These are phyloP conservation scores for Temnothorax nylanderi DNA, from an alignment of 1,140 invertebrate genomes.

Conservation along the genomic window DNA sequence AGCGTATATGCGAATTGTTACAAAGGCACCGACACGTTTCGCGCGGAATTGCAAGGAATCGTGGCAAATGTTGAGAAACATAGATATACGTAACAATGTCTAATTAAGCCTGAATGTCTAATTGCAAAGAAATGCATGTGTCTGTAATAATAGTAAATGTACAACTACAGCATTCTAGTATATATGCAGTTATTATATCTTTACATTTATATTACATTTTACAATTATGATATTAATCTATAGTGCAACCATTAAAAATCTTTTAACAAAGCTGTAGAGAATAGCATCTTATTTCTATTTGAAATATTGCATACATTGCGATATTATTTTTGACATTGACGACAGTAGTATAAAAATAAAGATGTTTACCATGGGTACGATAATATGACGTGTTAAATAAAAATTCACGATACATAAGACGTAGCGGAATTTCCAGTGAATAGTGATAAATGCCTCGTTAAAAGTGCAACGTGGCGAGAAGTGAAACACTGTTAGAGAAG, in stretches of 20 bases:
- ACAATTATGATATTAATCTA: not conserved
- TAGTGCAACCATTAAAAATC: not conserved
- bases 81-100: not conserved
- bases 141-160: not conserved
- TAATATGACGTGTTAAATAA: not conserved
- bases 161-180: not conserved
- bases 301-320: not conserved
- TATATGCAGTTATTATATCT: not conserved
- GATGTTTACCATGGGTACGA: not conserved
- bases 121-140: not conserved
- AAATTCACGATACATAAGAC: not conserved
- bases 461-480: slow-evolving; percentile 41
- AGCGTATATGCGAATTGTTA: not conserved
- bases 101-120: not conserved
- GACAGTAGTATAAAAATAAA: not conserved
- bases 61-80: slow-evolving; percentile 5
- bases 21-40: not conserved
- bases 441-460: slow-evolving; percentile 46
- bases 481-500: slow-evolving; percentile 23
- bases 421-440: slow-evolving; percentile 38
- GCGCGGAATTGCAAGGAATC: not conserved
- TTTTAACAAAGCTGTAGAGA: not conserved
- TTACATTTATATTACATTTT: not conserved
- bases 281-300: not conserved
- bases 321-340: not conserved